Evolutionary conservation across 2,113 vertebrate species (phyloP).

Genomic region (Jaculus jaculus): DNA sequence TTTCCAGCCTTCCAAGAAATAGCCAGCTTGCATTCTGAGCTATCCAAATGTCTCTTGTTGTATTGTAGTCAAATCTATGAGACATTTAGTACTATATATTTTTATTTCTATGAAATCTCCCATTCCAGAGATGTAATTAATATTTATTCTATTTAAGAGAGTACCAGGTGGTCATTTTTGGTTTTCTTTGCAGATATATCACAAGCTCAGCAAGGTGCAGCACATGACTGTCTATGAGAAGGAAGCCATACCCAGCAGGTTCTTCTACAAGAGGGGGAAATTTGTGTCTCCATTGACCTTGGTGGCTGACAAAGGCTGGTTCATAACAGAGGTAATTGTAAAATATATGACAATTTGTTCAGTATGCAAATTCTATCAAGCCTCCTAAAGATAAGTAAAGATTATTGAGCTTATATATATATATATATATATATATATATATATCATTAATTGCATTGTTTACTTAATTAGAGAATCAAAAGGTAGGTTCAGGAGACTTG

Average conservation of each 20-base stretch:
- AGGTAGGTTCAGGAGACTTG: neutral
- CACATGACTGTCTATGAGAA: constrained; percentile 90
- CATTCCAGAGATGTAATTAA: neutral
- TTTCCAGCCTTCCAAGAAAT: neutral
- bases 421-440: neutral
- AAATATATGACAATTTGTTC: neutral
- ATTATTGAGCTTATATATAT: neutral
- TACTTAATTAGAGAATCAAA: neutral
- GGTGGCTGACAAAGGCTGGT: constrained; percentile 94
- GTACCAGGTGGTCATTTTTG: neutral
- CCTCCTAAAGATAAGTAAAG: neutral
- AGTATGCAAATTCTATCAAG: neutral
- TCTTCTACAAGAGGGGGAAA: constrained; percentile 91
- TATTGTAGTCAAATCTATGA: neutral
- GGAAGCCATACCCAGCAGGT: constrained; percentile 90
- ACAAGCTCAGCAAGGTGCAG: constrained; percentile 84
- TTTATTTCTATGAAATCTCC: neutral
- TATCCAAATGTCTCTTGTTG: neutral
- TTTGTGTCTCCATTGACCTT: constrained; percentile 94
- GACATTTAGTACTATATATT: neutral
- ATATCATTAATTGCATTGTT: neutral
- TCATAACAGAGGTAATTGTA: constrained; percentile 91
- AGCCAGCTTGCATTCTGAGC: neutral
- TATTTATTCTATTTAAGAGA: neutral
- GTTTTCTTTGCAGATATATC: constrained; percentile 87